A percentile compares a stretch with the other conserved stretches of the same genome.
These are phyloP conservation scores for Trogon surrucura DNA, from an alignment of 2,113 vertebrate species.

Conservation along the genomic window DNA sequence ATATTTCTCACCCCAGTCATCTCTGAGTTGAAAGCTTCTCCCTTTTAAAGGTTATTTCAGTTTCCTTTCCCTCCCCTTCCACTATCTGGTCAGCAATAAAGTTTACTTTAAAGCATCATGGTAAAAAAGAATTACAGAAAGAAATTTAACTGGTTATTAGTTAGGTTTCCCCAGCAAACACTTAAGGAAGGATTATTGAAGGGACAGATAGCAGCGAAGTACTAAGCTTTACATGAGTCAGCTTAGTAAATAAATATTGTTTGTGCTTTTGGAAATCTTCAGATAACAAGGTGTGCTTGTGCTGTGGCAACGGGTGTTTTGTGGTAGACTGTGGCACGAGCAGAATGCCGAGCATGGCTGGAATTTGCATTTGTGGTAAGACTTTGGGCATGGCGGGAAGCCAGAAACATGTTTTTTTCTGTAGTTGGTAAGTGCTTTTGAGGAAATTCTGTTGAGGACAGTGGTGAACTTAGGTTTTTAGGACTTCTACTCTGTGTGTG, in stretches of 20 bases:
- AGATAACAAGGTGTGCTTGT: neutral
- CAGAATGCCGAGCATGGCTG: neutral
- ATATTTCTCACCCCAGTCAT: neutral
- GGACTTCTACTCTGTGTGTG: neutral
- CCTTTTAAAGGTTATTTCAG: neutral
- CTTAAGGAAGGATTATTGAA: neutral
- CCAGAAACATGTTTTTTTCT: neutral
- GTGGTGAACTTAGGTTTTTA: neutral
- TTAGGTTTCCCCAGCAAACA: neutral
- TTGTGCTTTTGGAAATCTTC: neutral
- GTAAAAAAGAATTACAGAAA: neutral
- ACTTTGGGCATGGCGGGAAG: neutral
- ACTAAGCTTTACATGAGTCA: neutral
- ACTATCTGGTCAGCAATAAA: neutral
- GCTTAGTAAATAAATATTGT: neutral
- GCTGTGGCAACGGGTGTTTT: neutral
- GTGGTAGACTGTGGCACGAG: neutral
- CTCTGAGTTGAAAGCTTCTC: neutral
- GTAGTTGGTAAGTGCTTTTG: neutral
- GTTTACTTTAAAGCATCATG: neutral
- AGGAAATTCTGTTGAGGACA: conserved; percentile 35
- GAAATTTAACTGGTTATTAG: neutral
- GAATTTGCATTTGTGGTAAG: conserved; percentile 1
- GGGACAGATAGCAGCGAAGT: neutral
- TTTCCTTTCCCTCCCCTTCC: neutral